These are phyloP conservation scores for Chloroclysta siterata DNA, from an alignment of 2,888 invertebrate species.

Conservation along the genomic window DNA sequence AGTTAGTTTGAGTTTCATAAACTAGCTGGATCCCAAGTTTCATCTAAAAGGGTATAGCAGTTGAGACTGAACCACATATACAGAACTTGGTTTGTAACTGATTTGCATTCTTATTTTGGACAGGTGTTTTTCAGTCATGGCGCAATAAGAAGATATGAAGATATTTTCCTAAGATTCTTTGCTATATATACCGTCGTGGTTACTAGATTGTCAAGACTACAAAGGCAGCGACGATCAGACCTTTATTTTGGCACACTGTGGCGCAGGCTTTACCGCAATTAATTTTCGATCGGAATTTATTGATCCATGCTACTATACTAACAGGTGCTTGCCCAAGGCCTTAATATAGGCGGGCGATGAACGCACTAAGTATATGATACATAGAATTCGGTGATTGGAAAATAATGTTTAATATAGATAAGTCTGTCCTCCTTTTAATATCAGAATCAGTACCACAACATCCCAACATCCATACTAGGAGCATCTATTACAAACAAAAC, in stretches of 20 bases:
- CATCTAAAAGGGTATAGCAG: too few species aligned
- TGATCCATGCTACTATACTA: constrained; percentile 17
- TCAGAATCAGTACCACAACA: neutral
- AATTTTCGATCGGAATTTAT: constrained; percentile 21
- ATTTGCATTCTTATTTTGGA: too few species aligned
- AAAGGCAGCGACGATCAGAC: neutral
- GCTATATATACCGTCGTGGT: too few species aligned
- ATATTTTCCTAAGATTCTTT: too few species aligned
- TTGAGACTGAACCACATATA: too few species aligned
- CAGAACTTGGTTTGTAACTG: too few species aligned
- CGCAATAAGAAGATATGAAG: too few species aligned
- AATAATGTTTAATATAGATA: constrained; percentile 4
- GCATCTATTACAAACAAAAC: neutral
- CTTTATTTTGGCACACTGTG: neutral
- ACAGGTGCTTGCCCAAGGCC: constrained; percentile 29
- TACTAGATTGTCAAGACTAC: too few species aligned
- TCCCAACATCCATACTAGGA: neutral
- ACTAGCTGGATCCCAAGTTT: too few species aligned
- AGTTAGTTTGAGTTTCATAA: too few species aligned
- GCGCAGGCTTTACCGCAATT: constrained; percentile 16
- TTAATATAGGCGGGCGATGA: constrained; percentile 21
- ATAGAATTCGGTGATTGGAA: constrained; percentile 16
- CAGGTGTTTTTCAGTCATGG: too few species aligned
- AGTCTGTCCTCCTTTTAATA: neutral
- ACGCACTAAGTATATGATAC: constrained; percentile 15